Percentiles rank a stretch among this genome's conserved stretches.
These are phyloP conservation scores for Chelonoidis abingdonii DNA, from an alignment of 2,113 vertebrate species.

Conservation along the genomic window DNA sequence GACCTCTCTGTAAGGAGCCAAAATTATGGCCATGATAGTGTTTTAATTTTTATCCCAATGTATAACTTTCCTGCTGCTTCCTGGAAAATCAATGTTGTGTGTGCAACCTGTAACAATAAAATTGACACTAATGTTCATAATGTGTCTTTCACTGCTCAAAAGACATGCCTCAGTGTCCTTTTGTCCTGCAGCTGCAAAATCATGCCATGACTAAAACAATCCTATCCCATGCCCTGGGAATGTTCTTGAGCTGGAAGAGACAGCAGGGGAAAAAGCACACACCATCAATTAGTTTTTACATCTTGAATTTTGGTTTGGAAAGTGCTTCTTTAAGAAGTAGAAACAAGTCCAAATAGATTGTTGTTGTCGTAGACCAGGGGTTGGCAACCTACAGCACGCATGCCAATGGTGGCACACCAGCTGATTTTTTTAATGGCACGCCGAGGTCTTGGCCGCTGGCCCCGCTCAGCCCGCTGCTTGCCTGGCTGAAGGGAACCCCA, in stretches of 20 bases:
- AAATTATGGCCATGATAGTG: neutral
- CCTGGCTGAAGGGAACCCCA: too few species aligned
- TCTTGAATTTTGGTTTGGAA: neutral
- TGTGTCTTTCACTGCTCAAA: neutral
- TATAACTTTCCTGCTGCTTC: conserved; percentile 42
- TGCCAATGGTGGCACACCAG: too few species aligned
- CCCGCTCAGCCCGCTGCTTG: too few species aligned
- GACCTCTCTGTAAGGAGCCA: conserved; percentile 15
- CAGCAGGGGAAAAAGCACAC: neutral
- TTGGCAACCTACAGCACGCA: too few species aligned
- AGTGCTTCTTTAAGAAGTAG: neutral
- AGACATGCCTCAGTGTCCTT: neutral
- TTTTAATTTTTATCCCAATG: neutral
- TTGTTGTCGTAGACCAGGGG: accelerated
- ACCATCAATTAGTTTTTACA: neutral
- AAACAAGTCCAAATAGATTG: neutral
- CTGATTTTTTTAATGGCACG: too few species aligned
- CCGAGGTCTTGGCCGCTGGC: too few species aligned
- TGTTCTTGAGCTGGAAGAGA: neutral
- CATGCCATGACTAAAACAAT: neutral
- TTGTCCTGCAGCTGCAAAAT: conserved; percentile 4
- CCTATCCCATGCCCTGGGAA: neutral
- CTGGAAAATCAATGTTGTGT: conserved; percentile 8
- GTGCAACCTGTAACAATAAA: conserved; percentile 35
- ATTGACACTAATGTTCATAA: neutral